Evolutionary conservation across 2,113 vertebrate genomes (phyloP).

Genomic region (Grantiella picta): DNA sequence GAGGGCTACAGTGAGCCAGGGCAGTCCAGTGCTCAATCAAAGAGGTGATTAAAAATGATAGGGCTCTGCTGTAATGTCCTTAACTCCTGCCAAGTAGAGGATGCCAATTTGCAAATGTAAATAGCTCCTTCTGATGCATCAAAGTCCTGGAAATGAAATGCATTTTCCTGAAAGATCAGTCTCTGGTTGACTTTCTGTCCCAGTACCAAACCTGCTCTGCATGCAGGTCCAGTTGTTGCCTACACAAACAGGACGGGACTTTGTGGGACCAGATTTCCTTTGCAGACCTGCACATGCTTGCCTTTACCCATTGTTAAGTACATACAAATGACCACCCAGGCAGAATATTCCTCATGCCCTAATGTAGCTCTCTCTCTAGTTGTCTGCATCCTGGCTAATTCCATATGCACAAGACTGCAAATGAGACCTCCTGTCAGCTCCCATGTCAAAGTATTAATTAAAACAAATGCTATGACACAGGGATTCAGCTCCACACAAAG

Average conservation of each 20-base stretch:
- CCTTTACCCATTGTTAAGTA: background rate
- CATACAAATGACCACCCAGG: background rate
- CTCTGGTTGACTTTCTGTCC: background rate
- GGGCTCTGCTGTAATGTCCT: background rate
- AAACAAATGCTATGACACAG: background rate
- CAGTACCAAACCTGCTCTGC: background rate
- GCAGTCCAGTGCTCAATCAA: background rate
- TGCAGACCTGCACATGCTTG: background rate
- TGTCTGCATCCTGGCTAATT: background rate
- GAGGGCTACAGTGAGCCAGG: background rate
- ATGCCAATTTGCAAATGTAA: background rate
- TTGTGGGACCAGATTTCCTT: background rate
- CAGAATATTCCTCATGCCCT: background rate
- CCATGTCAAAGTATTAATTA: background rate
- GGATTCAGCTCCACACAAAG: background rate
- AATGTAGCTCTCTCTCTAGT: background rate
- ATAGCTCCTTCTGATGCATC: background rate
- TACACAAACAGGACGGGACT: background rate
- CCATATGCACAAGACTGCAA: background rate
- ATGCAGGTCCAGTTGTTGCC: background rate
- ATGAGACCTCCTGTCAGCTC: background rate
- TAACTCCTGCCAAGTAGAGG: background rate
- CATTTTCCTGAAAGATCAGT: background rate
- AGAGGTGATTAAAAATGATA: background rate
- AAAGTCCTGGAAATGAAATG: background rate